Conservation (phyloP, 2,888 invertebrate genomes). For the Trichopria drosophilae region DNA sequence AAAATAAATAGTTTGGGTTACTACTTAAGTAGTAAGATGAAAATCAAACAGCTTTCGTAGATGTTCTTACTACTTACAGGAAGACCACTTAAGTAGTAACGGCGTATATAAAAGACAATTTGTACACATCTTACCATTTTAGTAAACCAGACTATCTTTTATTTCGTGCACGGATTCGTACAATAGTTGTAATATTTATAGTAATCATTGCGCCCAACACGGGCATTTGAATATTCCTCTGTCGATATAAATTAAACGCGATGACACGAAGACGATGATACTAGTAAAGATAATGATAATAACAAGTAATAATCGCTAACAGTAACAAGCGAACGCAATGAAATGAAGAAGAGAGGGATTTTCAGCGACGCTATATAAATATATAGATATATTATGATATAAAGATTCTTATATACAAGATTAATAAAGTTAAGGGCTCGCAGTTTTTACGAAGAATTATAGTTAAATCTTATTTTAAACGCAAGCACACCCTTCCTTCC, state of each 20-base stretch:
- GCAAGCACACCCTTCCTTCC: neutral
- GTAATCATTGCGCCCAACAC: no score
- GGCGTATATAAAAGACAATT: no score
- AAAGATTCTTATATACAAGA: slow-evolving; percentile 54
- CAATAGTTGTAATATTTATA: no score
- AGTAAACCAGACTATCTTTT: no score
- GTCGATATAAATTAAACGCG: slow-evolving; percentile 8
- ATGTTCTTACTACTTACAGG: no score
- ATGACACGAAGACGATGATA: slow-evolving; percentile 33
- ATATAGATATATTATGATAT: slow-evolving; percentile 47
- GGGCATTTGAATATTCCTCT: no score
- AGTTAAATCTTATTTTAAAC: neutral
- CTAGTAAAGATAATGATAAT: slow-evolving; percentile 35
- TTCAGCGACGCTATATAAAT: slow-evolving; percentile 48
- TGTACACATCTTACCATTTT: no score
- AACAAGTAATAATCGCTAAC: slow-evolving; percentile 32
- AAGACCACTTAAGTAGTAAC: no score
- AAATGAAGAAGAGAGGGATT: slow-evolving; percentile 40
- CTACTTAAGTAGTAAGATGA: no score
- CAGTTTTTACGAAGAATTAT: slow-evolving; percentile 50
- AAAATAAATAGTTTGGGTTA: no score
- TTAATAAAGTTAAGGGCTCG: slow-evolving; percentile 54
- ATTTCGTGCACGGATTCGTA: no score
- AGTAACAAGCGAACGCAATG: slow-evolving; percentile 38
- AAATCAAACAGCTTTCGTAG: no score